Conservation (phyloP, 2,113 vertebrate species). For the Lichenostomus cassidix region DNA sequence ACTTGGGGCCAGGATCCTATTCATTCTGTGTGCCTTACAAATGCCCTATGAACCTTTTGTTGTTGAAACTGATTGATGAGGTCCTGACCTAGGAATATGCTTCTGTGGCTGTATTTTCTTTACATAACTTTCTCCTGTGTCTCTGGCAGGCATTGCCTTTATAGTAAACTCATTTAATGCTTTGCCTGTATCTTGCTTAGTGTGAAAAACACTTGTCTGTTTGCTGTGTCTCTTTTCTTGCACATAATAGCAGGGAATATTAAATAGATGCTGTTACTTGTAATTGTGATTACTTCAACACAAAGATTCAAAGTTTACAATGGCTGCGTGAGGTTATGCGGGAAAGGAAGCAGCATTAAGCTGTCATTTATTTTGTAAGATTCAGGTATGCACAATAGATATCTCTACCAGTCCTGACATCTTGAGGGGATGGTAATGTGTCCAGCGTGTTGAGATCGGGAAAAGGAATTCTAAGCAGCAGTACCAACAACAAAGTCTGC, state of each 20-base stretch:
- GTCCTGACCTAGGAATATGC: not conserved
- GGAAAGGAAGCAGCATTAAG: not conserved
- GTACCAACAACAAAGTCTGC: not conserved
- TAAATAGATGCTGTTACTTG: not conserved
- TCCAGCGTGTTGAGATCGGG: not conserved
- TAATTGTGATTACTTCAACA: not conserved
- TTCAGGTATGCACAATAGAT: not conserved
- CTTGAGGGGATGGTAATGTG: not conserved
- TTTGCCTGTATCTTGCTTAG: not conserved
- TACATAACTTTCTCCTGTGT: not conserved
- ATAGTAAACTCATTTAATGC: not conserved
- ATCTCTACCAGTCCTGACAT: not conserved
- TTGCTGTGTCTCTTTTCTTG: not conserved
- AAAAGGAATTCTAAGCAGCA: not conserved
- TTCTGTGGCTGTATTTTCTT: not conserved
- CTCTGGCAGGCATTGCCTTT: not conserved
- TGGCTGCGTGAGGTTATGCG: accelerated
- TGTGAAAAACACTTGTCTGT: not conserved
- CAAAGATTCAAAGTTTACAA: not conserved
- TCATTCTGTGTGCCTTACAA: not conserved
- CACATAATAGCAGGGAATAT: not conserved
- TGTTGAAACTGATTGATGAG: conserved; percentile 17
- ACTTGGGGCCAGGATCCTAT: not conserved
- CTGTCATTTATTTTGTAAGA: not conserved
- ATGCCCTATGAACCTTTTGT: conserved; percentile 3